Percentiles rank a stretch among this genome's conserved stretches.
phyloP scores from a whole-genome alignment of 2,888 invertebrate genomes.

The Pterostichus niger region DNA sequence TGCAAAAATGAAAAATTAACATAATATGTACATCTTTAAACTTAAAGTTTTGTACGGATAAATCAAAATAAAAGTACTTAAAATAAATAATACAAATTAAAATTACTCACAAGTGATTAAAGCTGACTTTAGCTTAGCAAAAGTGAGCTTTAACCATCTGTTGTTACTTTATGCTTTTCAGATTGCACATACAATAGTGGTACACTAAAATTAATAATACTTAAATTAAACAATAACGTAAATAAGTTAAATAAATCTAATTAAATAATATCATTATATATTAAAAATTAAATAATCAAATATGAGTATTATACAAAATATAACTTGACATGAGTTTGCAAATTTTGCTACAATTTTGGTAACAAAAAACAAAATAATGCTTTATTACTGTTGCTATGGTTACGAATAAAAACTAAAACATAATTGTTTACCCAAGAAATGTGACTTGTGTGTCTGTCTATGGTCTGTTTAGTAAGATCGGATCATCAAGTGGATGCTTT shows the following conservation, averaged over 20 bases:
- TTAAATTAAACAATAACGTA: constrained; percentile 57
- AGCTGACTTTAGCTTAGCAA: neutral
- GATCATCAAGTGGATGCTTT: constrained; percentile 34
- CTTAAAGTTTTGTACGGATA: constrained; percentile 55
- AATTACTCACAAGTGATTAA: constrained; percentile 9
- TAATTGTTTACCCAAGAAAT: constrained; percentile 35
- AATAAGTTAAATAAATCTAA: constrained; percentile 61
- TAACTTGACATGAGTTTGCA: constrained; percentile 26
- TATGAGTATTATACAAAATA: constrained; percentile 56
- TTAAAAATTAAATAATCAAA: constrained; percentile 47
- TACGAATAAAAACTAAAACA: neutral
- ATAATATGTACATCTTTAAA: constrained; percentile 45
- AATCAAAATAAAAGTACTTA: constrained; percentile 46
- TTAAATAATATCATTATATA: constrained; percentile 61
- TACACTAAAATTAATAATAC: constrained; percentile 65
- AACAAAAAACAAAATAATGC: constrained; percentile 48
- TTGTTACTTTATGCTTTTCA: neutral
- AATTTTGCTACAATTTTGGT: constrained; percentile 46
- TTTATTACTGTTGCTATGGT: constrained; percentile 23
- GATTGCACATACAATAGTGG: constrained; percentile 56
- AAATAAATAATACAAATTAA: constrained; percentile 51
- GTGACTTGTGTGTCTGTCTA: constrained; percentile 6
- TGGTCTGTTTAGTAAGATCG: neutral
- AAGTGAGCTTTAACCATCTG: neutral
- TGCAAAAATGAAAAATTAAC: constrained; percentile 62